Evolutionary conservation across 2,888 invertebrate genomes (phyloP).

Genomic region (Ophioninae sp.): DNA sequence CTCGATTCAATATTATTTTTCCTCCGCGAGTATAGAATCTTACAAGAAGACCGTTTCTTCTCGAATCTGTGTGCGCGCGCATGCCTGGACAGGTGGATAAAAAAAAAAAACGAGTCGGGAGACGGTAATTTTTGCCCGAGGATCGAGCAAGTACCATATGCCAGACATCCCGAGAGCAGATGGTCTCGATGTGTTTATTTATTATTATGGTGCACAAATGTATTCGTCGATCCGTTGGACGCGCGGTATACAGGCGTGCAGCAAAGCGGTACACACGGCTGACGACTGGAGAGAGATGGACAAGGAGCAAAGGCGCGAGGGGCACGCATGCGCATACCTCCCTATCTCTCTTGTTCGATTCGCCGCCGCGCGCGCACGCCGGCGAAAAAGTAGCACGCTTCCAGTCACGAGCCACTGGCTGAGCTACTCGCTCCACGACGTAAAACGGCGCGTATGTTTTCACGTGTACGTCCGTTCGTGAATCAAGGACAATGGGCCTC

Average conservation of each 20-base stretch:
- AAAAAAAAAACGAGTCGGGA: conserved; percentile 61
- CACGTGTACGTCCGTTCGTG: conserved; percentile 12
- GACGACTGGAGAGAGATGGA: conserved; percentile 17
- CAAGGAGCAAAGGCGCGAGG: conserved; percentile 4
- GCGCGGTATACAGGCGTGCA: conserved; percentile 18
- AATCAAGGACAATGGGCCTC: conserved; percentile 56
- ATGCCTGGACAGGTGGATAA: conserved; percentile 41
- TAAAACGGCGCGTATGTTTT: background rate
- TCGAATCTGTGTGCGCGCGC: background rate
- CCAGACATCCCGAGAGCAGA: conserved; percentile 54
- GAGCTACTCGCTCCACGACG: conserved; percentile 15
- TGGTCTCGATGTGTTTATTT: conserved; percentile 50
- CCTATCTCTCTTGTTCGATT: conserved; percentile 36
- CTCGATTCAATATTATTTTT: no score
- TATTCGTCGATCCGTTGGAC: conserved; percentile 32
- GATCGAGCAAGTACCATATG: conserved; percentile 43
- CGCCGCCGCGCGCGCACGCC: conserved; percentile 13
- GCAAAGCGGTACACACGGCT: conserved; percentile 19
- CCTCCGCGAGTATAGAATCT: background rate
- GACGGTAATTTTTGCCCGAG: conserved; percentile 23
- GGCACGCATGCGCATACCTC: conserved; percentile 34
- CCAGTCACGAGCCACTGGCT: conserved; percentile 58
- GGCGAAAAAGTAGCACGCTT: conserved; percentile 60
- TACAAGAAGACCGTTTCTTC: background rate
- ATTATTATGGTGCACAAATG: conserved; percentile 6